Conservation (phyloP, 2,888 invertebrate genomes). For the Idaea dimidiata region DNA sequence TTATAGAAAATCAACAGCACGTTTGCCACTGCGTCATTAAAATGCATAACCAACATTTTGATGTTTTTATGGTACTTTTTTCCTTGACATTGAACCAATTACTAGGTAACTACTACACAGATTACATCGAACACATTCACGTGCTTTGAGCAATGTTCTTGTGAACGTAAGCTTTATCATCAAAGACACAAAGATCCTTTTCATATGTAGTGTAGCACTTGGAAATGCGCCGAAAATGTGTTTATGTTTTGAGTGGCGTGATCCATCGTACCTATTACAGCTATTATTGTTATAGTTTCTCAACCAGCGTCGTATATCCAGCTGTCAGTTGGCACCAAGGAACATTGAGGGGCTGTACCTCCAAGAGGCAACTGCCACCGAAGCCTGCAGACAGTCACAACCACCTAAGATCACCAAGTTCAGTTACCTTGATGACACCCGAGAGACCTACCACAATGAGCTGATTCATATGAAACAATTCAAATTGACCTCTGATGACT, state of each 20-base stretch:
- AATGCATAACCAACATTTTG: background rate
- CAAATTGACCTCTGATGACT: slow-evolving; percentile 63
- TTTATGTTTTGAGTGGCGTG: slow-evolving; percentile 23
- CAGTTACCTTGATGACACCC: slow-evolving; percentile 30
- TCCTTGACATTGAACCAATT: slow-evolving; percentile 61
- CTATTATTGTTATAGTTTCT: slow-evolving; percentile 48
- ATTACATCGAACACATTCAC: slow-evolving; percentile 34
- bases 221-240: slow-evolving; percentile 5
- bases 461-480: slow-evolving; percentile 49
- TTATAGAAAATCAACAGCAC: background rate
- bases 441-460: slow-evolving; percentile 37
- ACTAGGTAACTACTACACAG: slow-evolving; percentile 23
- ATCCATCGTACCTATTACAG: background rate
- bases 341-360: slow-evolving; percentile 55
- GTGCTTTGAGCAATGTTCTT: slow-evolving; percentile 30
- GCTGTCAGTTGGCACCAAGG: slow-evolving; percentile 55
- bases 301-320: slow-evolving; percentile 64
- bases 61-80: slow-evolving; percentile 20
- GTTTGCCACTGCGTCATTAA: background rate
- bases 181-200: slow-evolving; percentile 9
- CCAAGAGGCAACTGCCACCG: slow-evolving; percentile 38
- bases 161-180: slow-evolving; percentile 17
- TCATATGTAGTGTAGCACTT: slow-evolving; percentile 19
- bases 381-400: slow-evolving; percentile 19
- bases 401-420: slow-evolving; percentile 22